A percentile compares a stretch with the other conserved stretches of the same genome.
These are phyloP conservation scores for Mus musculus DNA, from an alignment of 2,113 vertebrate genomes.

Conservation along the genomic window DNA sequence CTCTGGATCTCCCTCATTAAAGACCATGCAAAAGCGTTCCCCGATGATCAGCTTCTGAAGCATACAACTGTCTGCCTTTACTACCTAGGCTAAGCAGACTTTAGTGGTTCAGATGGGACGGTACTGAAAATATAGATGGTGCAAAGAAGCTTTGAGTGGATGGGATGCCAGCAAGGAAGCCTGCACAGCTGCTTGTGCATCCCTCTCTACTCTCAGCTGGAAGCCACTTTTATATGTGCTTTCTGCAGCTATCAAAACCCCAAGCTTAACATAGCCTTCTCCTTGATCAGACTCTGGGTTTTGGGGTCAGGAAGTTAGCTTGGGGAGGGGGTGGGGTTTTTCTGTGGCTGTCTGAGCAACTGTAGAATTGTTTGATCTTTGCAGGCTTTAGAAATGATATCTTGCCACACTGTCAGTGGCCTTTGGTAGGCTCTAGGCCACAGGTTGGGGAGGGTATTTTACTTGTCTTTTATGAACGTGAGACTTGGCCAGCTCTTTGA, in stretches of 20 bases:
- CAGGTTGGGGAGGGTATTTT: background rate
- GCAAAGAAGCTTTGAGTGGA: background rate
- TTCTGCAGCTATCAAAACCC: conserved; percentile 76
- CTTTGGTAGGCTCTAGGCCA: conserved; percentile 54
- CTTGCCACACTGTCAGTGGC: conserved; percentile 52
- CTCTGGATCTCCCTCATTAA: background rate
- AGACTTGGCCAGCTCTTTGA: conserved; percentile 34
- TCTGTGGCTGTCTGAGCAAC: conserved; percentile 81
- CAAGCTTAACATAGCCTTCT: conserved; percentile 76
- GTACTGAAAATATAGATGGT: background rate
- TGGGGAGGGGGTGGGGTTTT: conserved; percentile 81
- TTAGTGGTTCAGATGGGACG: conserved; percentile 4
- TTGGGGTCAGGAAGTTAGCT: conserved; percentile 87
- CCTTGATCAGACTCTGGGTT: conserved; percentile 81
- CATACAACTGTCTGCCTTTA: background rate
- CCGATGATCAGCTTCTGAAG: conserved; percentile 28
- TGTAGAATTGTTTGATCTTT: conserved; percentile 82
- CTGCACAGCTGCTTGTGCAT: background rate
- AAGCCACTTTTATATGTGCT: conserved; percentile 41
- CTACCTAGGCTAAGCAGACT: background rate
- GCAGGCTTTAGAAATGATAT: conserved; percentile 70
- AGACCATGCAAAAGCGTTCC: background rate
- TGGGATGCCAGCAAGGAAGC: background rate
- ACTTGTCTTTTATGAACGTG: conserved; percentile 28
- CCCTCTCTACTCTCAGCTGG: background rate